Conservation (phyloP, 2,113 vertebrate species). For the Fukomys damarensis region DNA sequence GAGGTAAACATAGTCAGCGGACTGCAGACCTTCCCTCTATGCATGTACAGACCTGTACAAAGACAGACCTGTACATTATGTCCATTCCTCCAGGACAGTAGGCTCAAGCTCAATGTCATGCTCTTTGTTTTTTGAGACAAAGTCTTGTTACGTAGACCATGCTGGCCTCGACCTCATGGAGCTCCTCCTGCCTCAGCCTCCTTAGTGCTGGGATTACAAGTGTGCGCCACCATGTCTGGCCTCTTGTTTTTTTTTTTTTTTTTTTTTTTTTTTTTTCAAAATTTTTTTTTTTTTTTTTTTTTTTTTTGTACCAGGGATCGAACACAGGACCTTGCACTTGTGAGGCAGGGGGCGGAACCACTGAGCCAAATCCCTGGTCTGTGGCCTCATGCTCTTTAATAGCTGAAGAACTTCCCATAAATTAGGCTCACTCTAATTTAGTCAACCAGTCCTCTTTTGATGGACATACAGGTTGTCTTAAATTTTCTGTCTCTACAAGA, state of each 20-base stretch:
- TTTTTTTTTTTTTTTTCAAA: no score
- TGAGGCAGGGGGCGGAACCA: no score
- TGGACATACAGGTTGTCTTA: slow-evolving; percentile 20
- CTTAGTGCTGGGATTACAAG: no score
- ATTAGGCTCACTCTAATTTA: neutral
- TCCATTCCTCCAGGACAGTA: neutral
- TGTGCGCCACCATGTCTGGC: no score
- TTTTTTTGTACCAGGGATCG: no score
- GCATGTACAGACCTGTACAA: neutral
- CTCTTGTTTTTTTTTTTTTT: neutral
- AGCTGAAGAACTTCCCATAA: slow-evolving; percentile 17
- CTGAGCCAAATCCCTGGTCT: no score
- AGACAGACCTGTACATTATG: neutral
- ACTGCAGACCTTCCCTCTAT: neutral
- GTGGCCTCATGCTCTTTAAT: neutral
- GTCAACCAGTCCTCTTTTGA: neutral
- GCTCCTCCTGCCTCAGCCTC: neutral
- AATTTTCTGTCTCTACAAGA: neutral
- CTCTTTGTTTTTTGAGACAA: neutral
- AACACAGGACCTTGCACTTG: no score
- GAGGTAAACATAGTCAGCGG: slow-evolving; percentile 14
- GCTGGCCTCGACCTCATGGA: neutral
- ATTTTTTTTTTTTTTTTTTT: no score
- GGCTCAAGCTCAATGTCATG: neutral
- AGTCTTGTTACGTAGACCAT: neutral